A percentile compares a stretch with the other conserved stretches of the same genome.
Evolutionary conservation across 1,140 invertebrate species (phyloP).

Genomic region (Belonocnema kinseyi): DNA sequence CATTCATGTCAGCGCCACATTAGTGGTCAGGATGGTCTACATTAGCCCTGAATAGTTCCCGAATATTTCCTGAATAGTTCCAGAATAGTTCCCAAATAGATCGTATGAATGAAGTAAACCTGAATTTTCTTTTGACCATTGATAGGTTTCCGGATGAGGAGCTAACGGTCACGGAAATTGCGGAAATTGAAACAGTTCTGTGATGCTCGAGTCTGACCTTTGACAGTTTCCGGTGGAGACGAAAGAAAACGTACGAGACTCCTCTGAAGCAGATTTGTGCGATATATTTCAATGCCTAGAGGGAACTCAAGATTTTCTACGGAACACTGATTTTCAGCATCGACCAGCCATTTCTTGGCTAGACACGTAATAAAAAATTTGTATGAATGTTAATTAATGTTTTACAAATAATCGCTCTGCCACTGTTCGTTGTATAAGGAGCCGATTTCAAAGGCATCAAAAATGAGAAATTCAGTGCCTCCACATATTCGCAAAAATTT

Average conservation of each 20-base stretch:
- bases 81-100: too few relatives aligned
- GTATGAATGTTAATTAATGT: conserved; percentile 38
- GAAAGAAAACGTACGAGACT: conserved; percentile 29
- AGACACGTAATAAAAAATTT: conserved; percentile 37
- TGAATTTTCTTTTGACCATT: not conserved
- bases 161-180: conserved; percentile 83
- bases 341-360: conserved; percentile 26
- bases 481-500: conserved; percentile 15
- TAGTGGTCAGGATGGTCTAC: too few relatives aligned
- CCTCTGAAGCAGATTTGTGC: conserved; percentile 37
- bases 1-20: too few relatives aligned
- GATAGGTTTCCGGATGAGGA: conserved; percentile 63
- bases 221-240: conserved; percentile 42
- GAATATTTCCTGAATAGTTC: too few relatives aligned
- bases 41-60: too few relatives aligned
- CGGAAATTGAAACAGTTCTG: conserved; percentile 93
- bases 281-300: conserved; percentile 15
- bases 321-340: conserved; percentile 35
- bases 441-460: conserved; percentile 8
- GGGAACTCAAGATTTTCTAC: conserved; percentile 35
- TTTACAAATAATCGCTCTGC: not conserved
- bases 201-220: conserved; percentile 75
- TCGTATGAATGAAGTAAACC: not conserved
- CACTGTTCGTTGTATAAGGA: not conserved
- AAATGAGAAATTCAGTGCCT: conserved; percentile 34